phyloP scores from a whole-genome alignment of 2,888 invertebrate genomes.

The Noctua janthe region DNA sequence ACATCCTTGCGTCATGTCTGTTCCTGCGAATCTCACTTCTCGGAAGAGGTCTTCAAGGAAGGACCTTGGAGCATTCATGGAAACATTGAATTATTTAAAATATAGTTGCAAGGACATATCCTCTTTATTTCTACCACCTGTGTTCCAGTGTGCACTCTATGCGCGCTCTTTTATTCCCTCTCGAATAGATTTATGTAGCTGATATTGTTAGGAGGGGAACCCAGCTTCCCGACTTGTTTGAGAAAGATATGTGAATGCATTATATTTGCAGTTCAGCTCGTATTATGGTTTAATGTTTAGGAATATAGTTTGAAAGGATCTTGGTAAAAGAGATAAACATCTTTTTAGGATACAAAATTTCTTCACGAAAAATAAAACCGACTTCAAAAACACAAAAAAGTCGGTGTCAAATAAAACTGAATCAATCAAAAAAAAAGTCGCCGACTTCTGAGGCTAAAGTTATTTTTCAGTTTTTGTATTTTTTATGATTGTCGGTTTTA shows the following conservation, averaged over 20 bases:
- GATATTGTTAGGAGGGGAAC: conserved; percentile 54
- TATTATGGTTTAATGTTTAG: conserved; percentile 28
- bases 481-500: too few relatives aligned
- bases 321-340: neutral
- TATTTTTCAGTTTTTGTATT: too few relatives aligned
- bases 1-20: neutral
- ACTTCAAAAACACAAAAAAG: too few relatives aligned
- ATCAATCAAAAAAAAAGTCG: too few relatives aligned
- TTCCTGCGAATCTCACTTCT: neutral
- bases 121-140: conserved; percentile 32
- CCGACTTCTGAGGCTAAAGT: too few relatives aligned
- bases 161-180: conserved; percentile 44
- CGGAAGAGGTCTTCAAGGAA: neutral
- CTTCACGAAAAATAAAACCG: too few relatives aligned
- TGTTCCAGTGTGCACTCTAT: conserved; percentile 42
- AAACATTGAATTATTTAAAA: neutral
- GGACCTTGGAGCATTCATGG: neutral
- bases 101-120: neutral
- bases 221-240: conserved; percentile 36
- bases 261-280: conserved; percentile 33
- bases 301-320: neutral
- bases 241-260: conserved; percentile 50
- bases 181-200: conserved; percentile 55
- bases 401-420: too few relatives aligned
- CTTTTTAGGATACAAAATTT: too few relatives aligned